Evolutionary conservation across 2,113 vertebrate genomes (phyloP).

Genomic region (Tympanuchus pallidicinctus): DNA sequence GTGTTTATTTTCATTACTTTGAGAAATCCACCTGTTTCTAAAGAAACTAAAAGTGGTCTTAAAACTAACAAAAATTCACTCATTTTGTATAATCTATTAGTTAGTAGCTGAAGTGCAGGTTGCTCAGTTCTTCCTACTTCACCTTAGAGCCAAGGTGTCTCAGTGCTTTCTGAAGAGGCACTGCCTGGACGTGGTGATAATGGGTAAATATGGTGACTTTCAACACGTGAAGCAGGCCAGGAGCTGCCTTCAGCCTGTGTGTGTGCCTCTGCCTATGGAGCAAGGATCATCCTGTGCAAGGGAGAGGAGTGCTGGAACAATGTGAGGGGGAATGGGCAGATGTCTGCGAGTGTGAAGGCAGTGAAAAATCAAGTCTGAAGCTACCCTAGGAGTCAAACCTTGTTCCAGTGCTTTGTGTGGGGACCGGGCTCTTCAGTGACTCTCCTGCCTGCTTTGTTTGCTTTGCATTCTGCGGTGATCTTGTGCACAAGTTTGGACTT

Average conservation of each 20-base stretch:
- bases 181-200: background rate
- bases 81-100: background rate
- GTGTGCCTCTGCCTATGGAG: background rate
- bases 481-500: background rate
- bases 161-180: rapidly evolving
- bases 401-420: background rate
- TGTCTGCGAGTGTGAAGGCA: background rate
- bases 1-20: background rate
- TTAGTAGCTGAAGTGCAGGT: background rate
- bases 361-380: background rate
- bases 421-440: background rate
- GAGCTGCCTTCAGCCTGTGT: background rate
- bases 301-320: background rate
- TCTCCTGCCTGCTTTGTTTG: background rate
- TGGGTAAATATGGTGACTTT: background rate
- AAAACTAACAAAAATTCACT: background rate
- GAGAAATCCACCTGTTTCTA: background rate
- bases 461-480: background rate
- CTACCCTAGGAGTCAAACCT: rapidly evolving
- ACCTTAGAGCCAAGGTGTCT: background rate
- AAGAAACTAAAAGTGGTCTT: background rate
- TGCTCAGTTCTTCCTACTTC: background rate
- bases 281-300: background rate
- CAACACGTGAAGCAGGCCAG: rapidly evolving
- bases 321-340: rapidly evolving